Conservation (phyloP, 2,888 invertebrate genomes). For the Cylloceria caligata region DNA sequence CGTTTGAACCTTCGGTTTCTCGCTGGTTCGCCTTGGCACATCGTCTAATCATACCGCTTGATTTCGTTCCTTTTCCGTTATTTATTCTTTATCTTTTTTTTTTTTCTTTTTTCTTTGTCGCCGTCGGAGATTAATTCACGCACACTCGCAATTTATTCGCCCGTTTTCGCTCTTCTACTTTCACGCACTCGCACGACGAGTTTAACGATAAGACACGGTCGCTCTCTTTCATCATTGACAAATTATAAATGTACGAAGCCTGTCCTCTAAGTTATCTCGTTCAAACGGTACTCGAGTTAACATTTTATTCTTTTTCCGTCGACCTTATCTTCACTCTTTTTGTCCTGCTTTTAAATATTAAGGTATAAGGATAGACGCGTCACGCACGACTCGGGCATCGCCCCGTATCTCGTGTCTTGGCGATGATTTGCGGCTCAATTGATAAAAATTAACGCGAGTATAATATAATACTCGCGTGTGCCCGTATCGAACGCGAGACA, state of each 20-base stretch:
- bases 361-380: slow-evolving; percentile 64
- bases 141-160: slow-evolving; percentile 61
- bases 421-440: slow-evolving; percentile 5
- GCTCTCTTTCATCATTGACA: slow-evolving; percentile 69
- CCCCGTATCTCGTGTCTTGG: neutral
- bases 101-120: slow-evolving; percentile 42
- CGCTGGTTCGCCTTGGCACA: slow-evolving; percentile 71
- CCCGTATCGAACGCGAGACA: slow-evolving; percentile 51
- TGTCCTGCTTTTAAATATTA: slow-evolving; percentile 57
- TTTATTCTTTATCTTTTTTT: too few species aligned
- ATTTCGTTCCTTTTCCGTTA: slow-evolving; percentile 64
- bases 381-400: slow-evolving; percentile 66
- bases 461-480: slow-evolving; percentile 30
- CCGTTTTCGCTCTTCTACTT: slow-evolving; percentile 38
- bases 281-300: slow-evolving; percentile 64
- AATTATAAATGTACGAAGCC: slow-evolving; percentile 74
- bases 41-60: slow-evolving; percentile 71
- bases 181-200: slow-evolving; percentile 62
- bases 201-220: slow-evolving; percentile 68
- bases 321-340: slow-evolving; percentile 36
- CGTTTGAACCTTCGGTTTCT: slow-evolving; percentile 63
- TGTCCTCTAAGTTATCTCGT: slow-evolving; percentile 62
- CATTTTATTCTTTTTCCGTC: slow-evolving; percentile 52
- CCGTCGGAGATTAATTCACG: slow-evolving; percentile 45
- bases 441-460: neutral